Evolutionary conservation across 2,888 invertebrate species (phyloP).

Genomic region (Drosophila histrio): DNA sequence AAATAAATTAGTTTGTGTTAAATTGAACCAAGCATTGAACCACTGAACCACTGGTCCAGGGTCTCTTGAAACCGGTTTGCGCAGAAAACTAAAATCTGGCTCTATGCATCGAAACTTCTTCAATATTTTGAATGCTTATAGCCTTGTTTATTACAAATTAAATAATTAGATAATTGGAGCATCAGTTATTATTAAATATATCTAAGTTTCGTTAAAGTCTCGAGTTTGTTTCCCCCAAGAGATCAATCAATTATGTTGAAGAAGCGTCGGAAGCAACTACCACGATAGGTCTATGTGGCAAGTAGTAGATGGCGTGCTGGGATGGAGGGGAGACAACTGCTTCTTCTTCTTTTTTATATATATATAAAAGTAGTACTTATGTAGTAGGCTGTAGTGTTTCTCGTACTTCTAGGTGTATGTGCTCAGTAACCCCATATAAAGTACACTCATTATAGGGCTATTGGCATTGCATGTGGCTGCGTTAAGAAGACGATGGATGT

Average conservation of each 20-base stretch:
- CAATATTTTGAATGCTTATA: no score
- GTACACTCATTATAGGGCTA: slow-evolving; percentile 62
- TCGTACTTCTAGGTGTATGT: slow-evolving; percentile 33
- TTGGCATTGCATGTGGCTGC: slow-evolving; percentile 54
- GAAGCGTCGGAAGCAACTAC: slow-evolving; percentile 27
- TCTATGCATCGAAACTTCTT: no score
- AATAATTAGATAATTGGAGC: not conserved
- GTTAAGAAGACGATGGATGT: slow-evolving; percentile 20
- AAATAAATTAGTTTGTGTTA: no score
- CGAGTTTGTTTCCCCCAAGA: not conserved
- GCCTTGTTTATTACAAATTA: not conserved
- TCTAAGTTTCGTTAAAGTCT: not conserved
- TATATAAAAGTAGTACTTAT: slow-evolving; percentile 9
- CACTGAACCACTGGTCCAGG: no score
- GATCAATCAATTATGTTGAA: slow-evolving; percentile 19
- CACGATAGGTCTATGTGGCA: slow-evolving; percentile 20
- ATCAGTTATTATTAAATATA: not conserved
- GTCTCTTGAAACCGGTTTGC: no score
- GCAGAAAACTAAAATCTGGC: no score
- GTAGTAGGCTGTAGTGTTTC: not conserved
- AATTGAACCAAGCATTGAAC: no score
- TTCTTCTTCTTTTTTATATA: no score
- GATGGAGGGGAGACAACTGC: not conserved
- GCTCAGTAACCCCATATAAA: slow-evolving; percentile 66
- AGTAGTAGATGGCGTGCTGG: not conserved